Evolutionary conservation across 1,140 invertebrate species (phyloP), one percentile per base, ranked within the genome.

Genomic region (Neodiprion lecontei): DNA sequence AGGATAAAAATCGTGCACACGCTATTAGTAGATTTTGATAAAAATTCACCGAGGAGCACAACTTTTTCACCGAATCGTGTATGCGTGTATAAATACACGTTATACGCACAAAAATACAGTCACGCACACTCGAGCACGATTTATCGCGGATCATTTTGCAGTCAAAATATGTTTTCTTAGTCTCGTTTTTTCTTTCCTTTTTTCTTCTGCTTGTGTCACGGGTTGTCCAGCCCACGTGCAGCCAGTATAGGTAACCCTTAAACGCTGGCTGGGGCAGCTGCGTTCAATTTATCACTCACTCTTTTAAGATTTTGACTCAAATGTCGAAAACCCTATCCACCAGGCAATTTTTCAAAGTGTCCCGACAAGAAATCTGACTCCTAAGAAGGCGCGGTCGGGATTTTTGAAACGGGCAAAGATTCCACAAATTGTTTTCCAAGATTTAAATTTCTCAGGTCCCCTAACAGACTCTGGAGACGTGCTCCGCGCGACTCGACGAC

Each of bases 321-420:
- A 61, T 61, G 53, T 61, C 53, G 53, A 61, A 61, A 61, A 61
- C 53, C 53, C 53, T 61, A 61, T 61, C 53, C 53, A 61, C 53
- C n/a, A 61, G 9, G 53, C 53, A 61, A 61, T 61, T 61, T 61
- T 61, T 61, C 53, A 61, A 61, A 61, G 11, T 61, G 53, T 61
- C 53, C 53, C 53, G 53, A 61, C 3, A 61, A 5, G 53, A 61
- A 61, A 61, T 61, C n/a, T 9, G 53, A 61, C 53, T 61, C 53
- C 28, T 17, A 61, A 61, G 53, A 9, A 12, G 53, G 53, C 4
- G 53, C 11, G 11, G 11, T 61, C 53, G n/a, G 53, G 53, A 17
- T 61, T 61, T 40, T 40, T 61, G 3, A 61, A 61, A 61, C 53
- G 53, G 53, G 53, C 53, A 14, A 61, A 61, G 53, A 61, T 61